These are phyloP conservation scores for Abrostola triplasia DNA, from an alignment of 2,888 invertebrate genomes.

Conservation along the genomic window DNA sequence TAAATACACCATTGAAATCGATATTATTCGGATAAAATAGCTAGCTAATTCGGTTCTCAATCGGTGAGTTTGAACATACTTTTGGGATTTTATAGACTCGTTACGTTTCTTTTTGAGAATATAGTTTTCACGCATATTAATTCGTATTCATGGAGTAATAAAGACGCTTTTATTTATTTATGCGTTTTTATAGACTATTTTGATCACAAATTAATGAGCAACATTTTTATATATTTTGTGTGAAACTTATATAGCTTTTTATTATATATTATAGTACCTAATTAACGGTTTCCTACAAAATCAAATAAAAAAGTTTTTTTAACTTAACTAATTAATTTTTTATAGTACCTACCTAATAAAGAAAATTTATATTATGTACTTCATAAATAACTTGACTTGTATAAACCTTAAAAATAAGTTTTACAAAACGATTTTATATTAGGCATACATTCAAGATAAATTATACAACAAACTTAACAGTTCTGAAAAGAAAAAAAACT, in stretches of 20 bases:
- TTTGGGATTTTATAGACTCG: constrained; percentile 53
- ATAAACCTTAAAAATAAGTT: no score
- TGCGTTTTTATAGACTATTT: constrained; percentile 13
- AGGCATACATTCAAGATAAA: background rate
- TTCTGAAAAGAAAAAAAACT: constrained; percentile 15
- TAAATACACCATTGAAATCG: constrained; percentile 77
- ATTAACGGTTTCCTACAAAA: constrained; percentile 2
- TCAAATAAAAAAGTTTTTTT: no score
- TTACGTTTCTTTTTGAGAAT: constrained; percentile 46
- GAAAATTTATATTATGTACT: no score
- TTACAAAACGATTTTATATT: no score
- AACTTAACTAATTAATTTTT: no score
- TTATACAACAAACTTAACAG: constrained; percentile 2
- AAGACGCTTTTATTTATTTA: constrained; percentile 24
- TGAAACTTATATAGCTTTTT: no score
- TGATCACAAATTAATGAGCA: constrained; percentile 9
- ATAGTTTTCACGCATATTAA: constrained; percentile 50
- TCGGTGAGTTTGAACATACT: constrained; percentile 56
- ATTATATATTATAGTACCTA: no score
- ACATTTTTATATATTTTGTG: background rate
- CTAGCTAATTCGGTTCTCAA: constrained; percentile 60
- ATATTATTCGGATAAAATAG: constrained; percentile 67
- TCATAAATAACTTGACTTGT: no score
- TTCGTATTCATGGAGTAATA: constrained; percentile 35
- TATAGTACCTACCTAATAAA: no score